phyloP scores from a whole-genome alignment of 2,888 invertebrate genomes.

The Drosophila antonietae region DNA sequence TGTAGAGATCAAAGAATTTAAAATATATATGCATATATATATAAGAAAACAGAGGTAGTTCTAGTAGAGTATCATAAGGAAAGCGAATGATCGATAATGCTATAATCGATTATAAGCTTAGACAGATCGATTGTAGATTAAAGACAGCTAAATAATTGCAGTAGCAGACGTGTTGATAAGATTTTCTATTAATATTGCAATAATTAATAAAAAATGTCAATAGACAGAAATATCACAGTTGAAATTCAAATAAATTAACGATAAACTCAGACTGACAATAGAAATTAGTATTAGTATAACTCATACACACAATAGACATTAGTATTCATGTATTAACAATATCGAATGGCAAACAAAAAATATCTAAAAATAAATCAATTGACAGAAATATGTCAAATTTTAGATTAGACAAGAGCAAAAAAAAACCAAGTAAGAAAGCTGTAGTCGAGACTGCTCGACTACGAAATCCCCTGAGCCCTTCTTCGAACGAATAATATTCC shows the following conservation, averaged over 20 bases:
- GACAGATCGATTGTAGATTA: neutral
- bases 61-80: neutral
- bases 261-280: neutral
- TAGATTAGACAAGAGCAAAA: neutral
- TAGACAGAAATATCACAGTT: neutral
- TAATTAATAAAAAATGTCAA: neutral
- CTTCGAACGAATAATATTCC: too few relatives aligned
- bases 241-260: too few relatives aligned
- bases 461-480: too few relatives aligned
- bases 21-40: too few relatives aligned
- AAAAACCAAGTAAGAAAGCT: neutral
- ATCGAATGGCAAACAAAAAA: neutral
- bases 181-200: neutral
- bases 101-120: neutral
- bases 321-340: neutral
- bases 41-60: neutral
- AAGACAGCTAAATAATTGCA: neutral
- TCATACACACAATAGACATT: neutral
- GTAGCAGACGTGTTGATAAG: neutral
- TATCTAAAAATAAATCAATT: slow-evolving; percentile 5
- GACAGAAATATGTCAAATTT: neutral
- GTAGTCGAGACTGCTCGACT: too few relatives aligned
- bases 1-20: neutral
- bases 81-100: neutral
- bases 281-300: too few relatives aligned